These are phyloP conservation scores for Lepisosteus osseus DNA, from an alignment of 2,113 vertebrate genomes.

Conservation along the genomic window DNA sequence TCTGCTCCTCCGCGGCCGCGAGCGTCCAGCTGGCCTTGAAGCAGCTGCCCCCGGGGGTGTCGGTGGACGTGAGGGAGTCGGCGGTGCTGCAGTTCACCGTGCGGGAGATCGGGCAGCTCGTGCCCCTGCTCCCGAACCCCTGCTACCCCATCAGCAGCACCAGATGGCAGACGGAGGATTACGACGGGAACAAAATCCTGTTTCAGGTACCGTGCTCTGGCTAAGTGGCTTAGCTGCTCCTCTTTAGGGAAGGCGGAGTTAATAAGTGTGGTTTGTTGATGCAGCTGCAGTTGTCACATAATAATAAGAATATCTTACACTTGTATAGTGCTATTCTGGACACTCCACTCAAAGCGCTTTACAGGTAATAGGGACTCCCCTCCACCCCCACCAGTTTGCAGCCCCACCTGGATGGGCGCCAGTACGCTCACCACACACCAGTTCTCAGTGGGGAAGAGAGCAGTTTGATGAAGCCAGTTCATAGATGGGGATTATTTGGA, in stretches of 20 bases:
- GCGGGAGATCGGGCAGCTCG: conserved; percentile 85
- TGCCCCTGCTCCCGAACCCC: conserved; percentile 87
- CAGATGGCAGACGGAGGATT: conserved; percentile 92
- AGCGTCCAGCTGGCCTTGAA: conserved; percentile 83
- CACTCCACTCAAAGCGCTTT: no score
- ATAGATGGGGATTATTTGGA: no score
- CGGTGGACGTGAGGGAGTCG: conserved; percentile 68
- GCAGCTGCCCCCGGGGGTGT: conserved; percentile 74
- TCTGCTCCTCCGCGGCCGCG: conserved; percentile 45
- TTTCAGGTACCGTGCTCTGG: conserved; percentile 73
- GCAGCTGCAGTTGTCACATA: not conserved
- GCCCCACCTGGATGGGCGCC: no score
- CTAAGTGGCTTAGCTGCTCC: not conserved
- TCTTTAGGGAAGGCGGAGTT: not conserved
- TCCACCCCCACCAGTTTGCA: no score
- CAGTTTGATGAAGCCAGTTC: no score
- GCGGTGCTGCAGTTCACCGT: conserved; percentile 85
- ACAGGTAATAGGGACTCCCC: no score
- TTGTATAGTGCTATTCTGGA: not conserved
- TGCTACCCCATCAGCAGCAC: conserved; percentile 84
- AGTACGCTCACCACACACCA: no score
- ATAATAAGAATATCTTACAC: not conserved
- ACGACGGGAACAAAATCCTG: conserved; percentile 87
- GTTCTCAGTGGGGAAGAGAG: no score
- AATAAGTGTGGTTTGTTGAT: not conserved